Percentiles rank a stretch among this genome's conserved stretches.
Evolutionary conservation across 2,797 vertebrate genomes (phyloP).

Genomic region (Ctenosaura bakeri): DNA sequence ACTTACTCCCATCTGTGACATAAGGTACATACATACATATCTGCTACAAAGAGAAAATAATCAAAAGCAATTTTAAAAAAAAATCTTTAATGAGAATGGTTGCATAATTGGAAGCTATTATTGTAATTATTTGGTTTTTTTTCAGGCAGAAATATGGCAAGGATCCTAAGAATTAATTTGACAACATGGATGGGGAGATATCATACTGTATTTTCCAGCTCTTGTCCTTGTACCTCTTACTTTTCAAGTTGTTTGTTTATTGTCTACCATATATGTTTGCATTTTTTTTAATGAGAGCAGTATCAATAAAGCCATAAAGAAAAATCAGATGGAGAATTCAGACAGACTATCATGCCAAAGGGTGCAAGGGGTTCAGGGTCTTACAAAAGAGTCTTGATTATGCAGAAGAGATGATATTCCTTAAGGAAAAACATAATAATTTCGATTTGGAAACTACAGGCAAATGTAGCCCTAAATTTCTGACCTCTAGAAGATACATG

Average conservation of each 20-base stretch:
- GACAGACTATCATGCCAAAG: too few relatives aligned
- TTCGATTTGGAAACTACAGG: too few relatives aligned
- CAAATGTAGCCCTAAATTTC: too few relatives aligned
- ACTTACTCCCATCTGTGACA: conserved; percentile 12
- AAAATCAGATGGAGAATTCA: neutral
- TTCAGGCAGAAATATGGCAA: conserved; percentile 31
- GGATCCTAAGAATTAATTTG: conserved; percentile 10
- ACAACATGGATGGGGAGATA: conserved; percentile 14
- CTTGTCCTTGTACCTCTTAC: neutral
- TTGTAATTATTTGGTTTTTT: conserved; percentile 28
- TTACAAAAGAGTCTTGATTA: too few relatives aligned
- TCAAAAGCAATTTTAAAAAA: conserved; percentile 37
- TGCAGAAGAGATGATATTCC: too few relatives aligned
- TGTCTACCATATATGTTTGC: neutral
- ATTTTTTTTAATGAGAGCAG: neutral
- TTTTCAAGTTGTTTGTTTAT: conserved; percentile 2
- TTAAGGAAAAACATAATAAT: too few relatives aligned
- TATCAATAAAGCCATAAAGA: neutral
- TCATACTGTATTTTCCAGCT: neutral
- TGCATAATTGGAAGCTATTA: conserved; percentile 34
- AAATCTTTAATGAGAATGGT: conserved; percentile 29
- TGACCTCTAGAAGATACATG: too few relatives aligned
- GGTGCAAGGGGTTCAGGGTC: too few relatives aligned
- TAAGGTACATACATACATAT: conserved; percentile 16
- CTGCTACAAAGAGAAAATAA: conserved; percentile 19